Conservation (phyloP, 1,140 invertebrate genomes). For the Kradibia gibbosae region DNA sequence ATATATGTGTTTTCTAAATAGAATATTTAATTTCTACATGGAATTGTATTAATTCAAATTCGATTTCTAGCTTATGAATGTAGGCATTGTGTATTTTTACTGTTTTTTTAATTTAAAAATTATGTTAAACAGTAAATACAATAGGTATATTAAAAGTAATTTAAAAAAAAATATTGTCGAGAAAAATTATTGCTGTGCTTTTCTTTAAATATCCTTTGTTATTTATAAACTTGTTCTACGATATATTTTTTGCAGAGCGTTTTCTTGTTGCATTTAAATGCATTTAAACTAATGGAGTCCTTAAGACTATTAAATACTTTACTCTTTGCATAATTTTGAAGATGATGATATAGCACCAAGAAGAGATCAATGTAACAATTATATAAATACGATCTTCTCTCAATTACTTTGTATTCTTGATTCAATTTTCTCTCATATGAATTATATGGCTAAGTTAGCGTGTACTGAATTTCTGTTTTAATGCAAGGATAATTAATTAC, state of each 20-base stretch:
- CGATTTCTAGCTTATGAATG: background rate
- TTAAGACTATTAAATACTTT: conserved; percentile 18
- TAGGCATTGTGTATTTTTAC: background rate
- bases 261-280: conserved; percentile 20
- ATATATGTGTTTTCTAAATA: background rate
- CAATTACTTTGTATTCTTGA: conserved; percentile 14
- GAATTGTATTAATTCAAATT: background rate
- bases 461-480: background rate
- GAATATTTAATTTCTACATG: background rate
- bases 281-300: background rate
- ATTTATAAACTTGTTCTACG: conserved; percentile 5
- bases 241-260: background rate
- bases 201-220: background rate
- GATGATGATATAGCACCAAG: background rate
- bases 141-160: background rate
- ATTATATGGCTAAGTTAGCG: background rate
- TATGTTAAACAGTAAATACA: background rate
- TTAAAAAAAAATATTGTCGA: conserved; percentile 7
- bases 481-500: background rate
- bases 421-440: conserved; percentile 18
- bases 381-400: background rate
- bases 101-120: background rate
- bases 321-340: background rate
- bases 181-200: background rate
- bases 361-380: conserved; percentile 4